Evolutionary conservation across 2,113 vertebrate species (phyloP), one percentile per base, ranked within the genome.

Genomic region (Butorides virescens): DNA sequence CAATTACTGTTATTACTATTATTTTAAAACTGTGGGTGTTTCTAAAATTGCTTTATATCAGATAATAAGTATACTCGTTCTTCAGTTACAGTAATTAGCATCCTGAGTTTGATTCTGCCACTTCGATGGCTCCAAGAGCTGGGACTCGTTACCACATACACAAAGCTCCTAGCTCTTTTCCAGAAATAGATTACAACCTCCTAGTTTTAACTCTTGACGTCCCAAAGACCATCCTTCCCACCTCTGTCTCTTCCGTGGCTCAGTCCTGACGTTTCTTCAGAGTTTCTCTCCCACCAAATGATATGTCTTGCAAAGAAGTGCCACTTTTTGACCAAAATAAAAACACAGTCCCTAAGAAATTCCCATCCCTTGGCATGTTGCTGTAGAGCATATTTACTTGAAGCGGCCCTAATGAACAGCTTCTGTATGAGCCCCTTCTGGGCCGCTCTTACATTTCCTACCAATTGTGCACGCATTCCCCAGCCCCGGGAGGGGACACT

Each of bases 1-100:
- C 94, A 96, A 92, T 96, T 96, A 96, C 87, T 85, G 58, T 79
- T 96, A 97, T 95, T 96, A 95, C 87, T 79, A 68, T 93, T 97
- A 94, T 93, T 93, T 93, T 67, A 58, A 94, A 93, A 90, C 42
- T 84, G 59, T 71, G 61, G 56, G 79, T 84, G 86, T 91, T 92
- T 92, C 86, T 91, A 71, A 84, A 96, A 93, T 88, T 93, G 83
- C 86, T 87, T 93, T 96, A 46, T 92, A 95, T 95, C 92, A 88
- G 93, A 92, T 96, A 96, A 94, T 94, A 90, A 86, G 82, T 78
- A 50, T 77, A 65, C 82, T 96, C 72, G 63, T 92, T 96, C 88
- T 93, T 96, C 86, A 82, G 87, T 76, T 96, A 75, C 75, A 88
- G 47, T 97, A 96, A 97, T 97, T 95, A 93, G 61, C 83, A 89